Percentiles rank a stretch among this genome's conserved stretches.
These are phyloP conservation scores for Peromyscus leucopus DNA, from an alignment of 2,113 vertebrate species.

Conservation along the genomic window DNA sequence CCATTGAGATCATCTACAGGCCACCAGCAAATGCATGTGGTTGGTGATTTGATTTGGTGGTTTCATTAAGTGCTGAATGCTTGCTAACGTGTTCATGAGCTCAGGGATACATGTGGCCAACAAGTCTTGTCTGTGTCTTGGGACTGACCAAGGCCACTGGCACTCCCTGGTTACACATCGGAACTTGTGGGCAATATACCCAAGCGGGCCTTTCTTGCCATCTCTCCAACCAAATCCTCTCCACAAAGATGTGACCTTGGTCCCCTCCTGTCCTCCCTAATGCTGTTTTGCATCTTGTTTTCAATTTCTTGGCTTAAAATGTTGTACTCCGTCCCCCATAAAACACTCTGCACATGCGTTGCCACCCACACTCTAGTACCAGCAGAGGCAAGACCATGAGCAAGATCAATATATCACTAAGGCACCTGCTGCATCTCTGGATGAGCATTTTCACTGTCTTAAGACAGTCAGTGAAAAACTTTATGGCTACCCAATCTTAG, in stretches of 20 bases:
- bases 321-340: neutral
- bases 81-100: neutral
- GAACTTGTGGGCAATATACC: neutral
- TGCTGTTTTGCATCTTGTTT: constrained; percentile 16
- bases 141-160: neutral
- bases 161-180: neutral
- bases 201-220: neutral
- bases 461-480: constrained; percentile 42
- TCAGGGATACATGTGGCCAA: neutral
- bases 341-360: constrained; percentile 21
- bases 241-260: neutral
- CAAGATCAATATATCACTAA: constrained; percentile 44
- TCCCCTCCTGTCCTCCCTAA: neutral
- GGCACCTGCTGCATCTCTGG: neutral
- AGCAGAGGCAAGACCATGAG: constrained; percentile 44
- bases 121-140: neutral
- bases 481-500: constrained; percentile 37
- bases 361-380: neutral
- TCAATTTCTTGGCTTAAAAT: constrained; percentile 61
- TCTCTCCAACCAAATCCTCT: neutral
- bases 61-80: neutral
- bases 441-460: neutral
- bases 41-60: neutral
- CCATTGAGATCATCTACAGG: neutral
- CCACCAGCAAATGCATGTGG: neutral